phyloP scores from a whole-genome alignment of 2,113 vertebrate species.

The Rhynchomys soricoides region DNA sequence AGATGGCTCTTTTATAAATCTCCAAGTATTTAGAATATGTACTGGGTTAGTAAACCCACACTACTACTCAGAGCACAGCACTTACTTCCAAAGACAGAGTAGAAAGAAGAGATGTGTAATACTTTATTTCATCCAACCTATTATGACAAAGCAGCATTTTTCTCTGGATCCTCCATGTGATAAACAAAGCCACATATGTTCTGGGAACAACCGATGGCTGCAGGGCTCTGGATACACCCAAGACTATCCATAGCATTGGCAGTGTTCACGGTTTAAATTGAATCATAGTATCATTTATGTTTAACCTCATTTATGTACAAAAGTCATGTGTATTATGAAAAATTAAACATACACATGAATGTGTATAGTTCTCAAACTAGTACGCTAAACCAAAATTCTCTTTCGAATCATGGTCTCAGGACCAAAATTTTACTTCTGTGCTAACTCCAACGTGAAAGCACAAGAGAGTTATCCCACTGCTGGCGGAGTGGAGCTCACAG shows the following conservation, averaged over 20 bases:
- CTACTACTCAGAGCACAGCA: not conserved
- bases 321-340: not conserved
- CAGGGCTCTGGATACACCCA: not conserved
- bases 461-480: not conserved
- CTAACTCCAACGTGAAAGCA: not conserved
- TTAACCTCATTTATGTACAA: not conserved
- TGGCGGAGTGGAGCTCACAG: too few species aligned
- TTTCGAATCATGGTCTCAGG: not conserved
- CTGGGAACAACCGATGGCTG: rapidly evolving
- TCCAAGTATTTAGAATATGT: not conserved
- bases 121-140: not conserved
- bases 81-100: not conserved
- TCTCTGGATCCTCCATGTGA: rapidly evolving
- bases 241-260: not conserved
- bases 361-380: not conserved
- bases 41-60: not conserved
- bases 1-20: not conserved
- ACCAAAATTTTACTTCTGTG: not conserved
- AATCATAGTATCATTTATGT: not conserved
- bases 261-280: not conserved
- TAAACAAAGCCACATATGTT: not conserved
- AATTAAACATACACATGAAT: too few species aligned
- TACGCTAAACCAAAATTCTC: not conserved
- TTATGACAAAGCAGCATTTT: not conserved
- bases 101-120: not conserved